Percentiles rank a stretch among this genome's conserved stretches.
Conservation (phyloP, 2,888 invertebrate species). For the Perdita meconis region DNA sequence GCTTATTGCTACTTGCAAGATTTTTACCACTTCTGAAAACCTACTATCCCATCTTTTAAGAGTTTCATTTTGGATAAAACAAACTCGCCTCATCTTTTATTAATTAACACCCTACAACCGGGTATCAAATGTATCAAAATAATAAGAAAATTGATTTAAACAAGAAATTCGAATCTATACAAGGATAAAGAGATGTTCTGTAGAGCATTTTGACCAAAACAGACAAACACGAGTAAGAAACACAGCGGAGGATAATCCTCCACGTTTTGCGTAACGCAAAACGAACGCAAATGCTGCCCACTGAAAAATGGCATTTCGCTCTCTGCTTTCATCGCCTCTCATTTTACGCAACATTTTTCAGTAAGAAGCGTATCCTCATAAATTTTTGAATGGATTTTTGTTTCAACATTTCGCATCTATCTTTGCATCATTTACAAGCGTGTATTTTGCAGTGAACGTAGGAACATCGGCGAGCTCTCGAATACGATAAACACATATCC, state of each 20-base stretch:
- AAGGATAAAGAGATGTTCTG: too few relatives aligned
- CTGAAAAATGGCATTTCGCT: not conserved
- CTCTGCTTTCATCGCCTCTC: not conserved
- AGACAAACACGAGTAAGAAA: not conserved
- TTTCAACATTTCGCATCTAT: not conserved
- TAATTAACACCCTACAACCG: too few relatives aligned
- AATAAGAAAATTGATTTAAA: too few relatives aligned
- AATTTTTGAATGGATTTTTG: not conserved
- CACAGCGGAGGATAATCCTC: not conserved
- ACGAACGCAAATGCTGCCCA: not conserved
- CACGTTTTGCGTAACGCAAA: not conserved
- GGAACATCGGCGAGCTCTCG: not conserved
- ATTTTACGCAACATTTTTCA: not conserved
- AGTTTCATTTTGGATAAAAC: too few relatives aligned
- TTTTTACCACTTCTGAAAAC: too few relatives aligned
- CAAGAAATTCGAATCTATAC: too few relatives aligned
- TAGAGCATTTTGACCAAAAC: too few relatives aligned
- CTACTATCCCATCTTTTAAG: too few relatives aligned
- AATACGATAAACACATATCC: conserved; percentile 14
- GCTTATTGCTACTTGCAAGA: too few relatives aligned
- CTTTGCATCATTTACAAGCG: conserved; percentile 3
- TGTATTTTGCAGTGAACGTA: not conserved
- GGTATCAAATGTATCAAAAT: too few relatives aligned
- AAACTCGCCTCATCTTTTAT: too few relatives aligned
- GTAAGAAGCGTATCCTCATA: not conserved